Evolutionary conservation across 2,113 vertebrate genomes (phyloP).

Genomic region (Indicator maculatus): DNA sequence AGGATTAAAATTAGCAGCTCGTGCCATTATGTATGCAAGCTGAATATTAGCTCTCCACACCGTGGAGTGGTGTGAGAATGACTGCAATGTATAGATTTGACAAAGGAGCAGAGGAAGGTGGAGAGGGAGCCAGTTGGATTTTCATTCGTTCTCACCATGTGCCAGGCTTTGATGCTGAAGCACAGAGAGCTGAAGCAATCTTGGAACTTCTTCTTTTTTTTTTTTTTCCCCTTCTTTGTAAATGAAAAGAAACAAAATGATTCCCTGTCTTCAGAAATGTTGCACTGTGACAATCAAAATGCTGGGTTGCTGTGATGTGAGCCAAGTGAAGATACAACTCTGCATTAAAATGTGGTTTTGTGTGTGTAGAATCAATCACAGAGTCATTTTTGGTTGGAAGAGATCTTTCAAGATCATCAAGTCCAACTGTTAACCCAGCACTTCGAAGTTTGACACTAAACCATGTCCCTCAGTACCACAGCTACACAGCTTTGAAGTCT

Average conservation of each 20-base stretch:
- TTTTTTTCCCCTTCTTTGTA: no score
- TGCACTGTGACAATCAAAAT: background rate
- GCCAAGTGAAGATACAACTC: background rate
- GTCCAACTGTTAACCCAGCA: background rate
- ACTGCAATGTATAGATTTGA: background rate
- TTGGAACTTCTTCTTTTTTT: no score
- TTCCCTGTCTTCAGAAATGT: rapidly evolving
- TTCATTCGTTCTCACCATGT: background rate
- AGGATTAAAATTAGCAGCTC: background rate
- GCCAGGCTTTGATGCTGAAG: background rate
- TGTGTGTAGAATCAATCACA: background rate
- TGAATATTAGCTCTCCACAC: background rate
- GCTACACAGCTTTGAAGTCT: background rate
- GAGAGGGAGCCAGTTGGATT: background rate
- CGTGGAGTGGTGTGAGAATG: background rate
- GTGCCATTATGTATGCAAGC: background rate
- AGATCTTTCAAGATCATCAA: background rate
- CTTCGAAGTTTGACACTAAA: background rate
- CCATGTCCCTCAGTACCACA: background rate
- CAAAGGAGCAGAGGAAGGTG: background rate
- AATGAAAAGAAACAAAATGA: background rate
- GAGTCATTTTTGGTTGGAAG: background rate
- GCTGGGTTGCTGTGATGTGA: background rate
- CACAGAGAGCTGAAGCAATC: background rate
- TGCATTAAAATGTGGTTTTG: background rate